phyloP scores from a whole-genome alignment of 2,888 invertebrate species.

The Cosmia pyralina region DNA sequence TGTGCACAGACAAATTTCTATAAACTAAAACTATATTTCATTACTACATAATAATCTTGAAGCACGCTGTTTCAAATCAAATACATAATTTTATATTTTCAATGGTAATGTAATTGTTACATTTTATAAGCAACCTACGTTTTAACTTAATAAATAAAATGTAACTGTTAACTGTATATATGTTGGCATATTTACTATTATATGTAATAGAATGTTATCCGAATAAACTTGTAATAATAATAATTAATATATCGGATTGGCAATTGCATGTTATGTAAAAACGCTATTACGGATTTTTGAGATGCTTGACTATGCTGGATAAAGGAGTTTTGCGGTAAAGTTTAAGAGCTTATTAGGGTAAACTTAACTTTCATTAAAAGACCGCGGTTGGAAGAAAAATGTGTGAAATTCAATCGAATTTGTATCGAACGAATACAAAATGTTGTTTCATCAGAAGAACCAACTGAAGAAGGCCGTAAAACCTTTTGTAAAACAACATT shows the following conservation, averaged over 20 bases:
- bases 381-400: constrained; percentile 4
- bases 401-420: constrained; percentile 1
- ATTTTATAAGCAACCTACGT: constrained; percentile 62
- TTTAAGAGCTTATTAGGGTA: constrained; percentile 53
- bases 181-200: constrained; percentile 78
- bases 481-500: constrained; percentile 40
- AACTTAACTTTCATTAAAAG: constrained; percentile 6
- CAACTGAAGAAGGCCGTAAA: constrained; percentile 37
- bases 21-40: constrained; percentile 31
- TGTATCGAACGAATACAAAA: neutral
- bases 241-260: constrained; percentile 64
- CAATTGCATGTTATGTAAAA: constrained; percentile 72
- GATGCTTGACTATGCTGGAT: constrained; percentile 13
- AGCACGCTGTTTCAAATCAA: constrained; percentile 69
- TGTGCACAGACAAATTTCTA: constrained; percentile 26
- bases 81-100: constrained; percentile 57
- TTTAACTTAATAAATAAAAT: constrained; percentile 48
- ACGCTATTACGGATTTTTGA: constrained; percentile 15
- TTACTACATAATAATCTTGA: constrained; percentile 56
- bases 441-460: constrained; percentile 4
- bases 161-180: constrained; percentile 80
- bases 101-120: constrained; percentile 64
- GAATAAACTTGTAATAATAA: constrained; percentile 47
- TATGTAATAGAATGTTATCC: constrained; percentile 76
- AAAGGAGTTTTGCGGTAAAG: constrained; percentile 41